Conservation (phyloP, 2,113 vertebrate genomes). For the Sebastes schlegelii region DNA sequence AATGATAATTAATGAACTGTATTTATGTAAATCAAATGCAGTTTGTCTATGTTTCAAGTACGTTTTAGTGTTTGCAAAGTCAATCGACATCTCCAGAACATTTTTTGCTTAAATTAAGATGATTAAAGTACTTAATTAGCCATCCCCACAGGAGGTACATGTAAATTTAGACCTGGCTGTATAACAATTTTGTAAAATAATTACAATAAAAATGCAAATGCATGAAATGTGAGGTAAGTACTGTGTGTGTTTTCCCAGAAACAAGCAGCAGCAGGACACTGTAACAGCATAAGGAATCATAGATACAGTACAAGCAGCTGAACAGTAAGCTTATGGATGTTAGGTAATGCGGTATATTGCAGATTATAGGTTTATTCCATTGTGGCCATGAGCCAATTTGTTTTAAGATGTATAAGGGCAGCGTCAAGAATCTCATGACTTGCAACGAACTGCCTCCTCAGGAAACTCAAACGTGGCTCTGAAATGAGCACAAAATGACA, state of each 20-base stretch:
- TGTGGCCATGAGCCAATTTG: background rate
- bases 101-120: background rate
- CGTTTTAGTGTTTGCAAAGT: background rate
- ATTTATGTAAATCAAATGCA: conserved; percentile 5
- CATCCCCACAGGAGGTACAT: background rate
- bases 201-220: background rate
- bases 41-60: background rate
- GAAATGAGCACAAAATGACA: background rate
- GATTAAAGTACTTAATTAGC: background rate
- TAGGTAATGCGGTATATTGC: background rate
- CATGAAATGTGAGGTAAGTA: background rate
- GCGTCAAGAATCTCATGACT: background rate
- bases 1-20: background rate
- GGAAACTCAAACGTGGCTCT: background rate
- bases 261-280: background rate
- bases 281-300: no score
- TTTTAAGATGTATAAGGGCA: conserved; percentile 8
- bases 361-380: conserved; percentile 12
- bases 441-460: background rate
- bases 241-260: background rate
- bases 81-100: background rate
- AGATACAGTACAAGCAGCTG: background rate
- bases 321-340: conserved; percentile 9
- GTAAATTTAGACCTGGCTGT: background rate
- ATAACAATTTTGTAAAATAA: background rate